Percentiles rank a stretch among this genome's conserved stretches.
These are phyloP conservation scores for Heliopora coerulea DNA, from an alignment of 92 coral and sea anemone species.

Conservation along the genomic window DNA sequence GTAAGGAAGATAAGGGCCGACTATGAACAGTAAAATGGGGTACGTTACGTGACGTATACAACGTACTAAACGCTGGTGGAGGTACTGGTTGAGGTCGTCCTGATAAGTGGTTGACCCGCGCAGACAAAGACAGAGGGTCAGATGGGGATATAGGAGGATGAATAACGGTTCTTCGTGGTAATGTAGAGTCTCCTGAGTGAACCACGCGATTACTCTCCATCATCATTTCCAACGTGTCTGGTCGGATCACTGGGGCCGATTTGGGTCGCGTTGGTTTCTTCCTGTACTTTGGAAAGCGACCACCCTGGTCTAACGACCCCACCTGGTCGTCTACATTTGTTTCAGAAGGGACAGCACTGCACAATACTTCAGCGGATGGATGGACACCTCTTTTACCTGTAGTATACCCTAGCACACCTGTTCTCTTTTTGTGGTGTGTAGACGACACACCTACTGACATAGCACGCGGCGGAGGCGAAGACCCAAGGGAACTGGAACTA, in stretches of 20 bases:
- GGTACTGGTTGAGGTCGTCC: conserved; percentile 54
- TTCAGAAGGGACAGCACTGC: no score
- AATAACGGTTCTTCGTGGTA: conserved; percentile 31
- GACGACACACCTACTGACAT: conserved; percentile 28
- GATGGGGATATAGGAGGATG: conserved; percentile 48
- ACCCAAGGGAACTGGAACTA: neutral
- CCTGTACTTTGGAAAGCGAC: conserved; percentile 15
- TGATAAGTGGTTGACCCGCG: conserved; percentile 14
- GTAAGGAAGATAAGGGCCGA: conserved; percentile 64
- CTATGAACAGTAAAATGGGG: conserved; percentile 87
- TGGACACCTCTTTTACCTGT: neutral
- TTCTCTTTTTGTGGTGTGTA: neutral
- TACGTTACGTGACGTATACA: conserved; percentile 65
- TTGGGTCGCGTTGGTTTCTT: conserved; percentile 27
- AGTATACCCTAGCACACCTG: neutral
- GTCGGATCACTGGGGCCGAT: conserved; percentile 34
- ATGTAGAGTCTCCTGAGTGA: conserved; percentile 33
- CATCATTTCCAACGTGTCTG: conserved; percentile 31
- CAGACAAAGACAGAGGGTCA: conserved; percentile 37
- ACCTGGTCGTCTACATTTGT: conserved; percentile 24
- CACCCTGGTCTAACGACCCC: neutral
- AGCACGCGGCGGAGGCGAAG: conserved; percentile 17
- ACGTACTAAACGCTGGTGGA: conserved; percentile 79
- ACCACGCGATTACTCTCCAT: conserved; percentile 33
- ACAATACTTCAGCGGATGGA: no score